Evolutionary conservation across 2,888 invertebrate species (phyloP).

Genomic region (Byasa hedistus): DNA sequence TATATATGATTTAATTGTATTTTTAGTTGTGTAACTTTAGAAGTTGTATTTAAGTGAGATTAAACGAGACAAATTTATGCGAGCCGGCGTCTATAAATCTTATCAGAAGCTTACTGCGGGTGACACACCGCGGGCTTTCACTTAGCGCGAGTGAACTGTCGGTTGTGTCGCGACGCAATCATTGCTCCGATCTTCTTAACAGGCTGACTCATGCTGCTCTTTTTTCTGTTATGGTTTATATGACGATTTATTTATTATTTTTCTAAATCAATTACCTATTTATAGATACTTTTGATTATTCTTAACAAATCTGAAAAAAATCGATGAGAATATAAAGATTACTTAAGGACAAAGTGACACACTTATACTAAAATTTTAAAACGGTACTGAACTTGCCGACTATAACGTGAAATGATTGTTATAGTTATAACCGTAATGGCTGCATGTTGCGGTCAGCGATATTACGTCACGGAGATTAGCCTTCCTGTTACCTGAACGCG

Average conservation of each 20-base stretch:
- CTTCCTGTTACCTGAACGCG: too few relatives aligned
- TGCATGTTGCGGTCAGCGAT: too few relatives aligned
- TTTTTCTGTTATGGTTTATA: background rate
- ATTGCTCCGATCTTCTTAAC: background rate
- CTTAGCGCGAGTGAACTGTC: conserved; percentile 8
- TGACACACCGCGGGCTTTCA: conserved; percentile 26
- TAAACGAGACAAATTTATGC: conserved; percentile 13
- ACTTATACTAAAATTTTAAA: too few relatives aligned
- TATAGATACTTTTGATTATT: too few relatives aligned
- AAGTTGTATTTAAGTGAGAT: background rate
- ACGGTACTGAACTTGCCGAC: too few relatives aligned
- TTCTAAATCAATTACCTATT: background rate
- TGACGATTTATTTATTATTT: background rate
- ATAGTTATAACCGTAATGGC: too few relatives aligned
- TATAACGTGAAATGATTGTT: too few relatives aligned
- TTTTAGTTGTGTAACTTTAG: background rate
- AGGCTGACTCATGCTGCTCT: conserved; percentile 1
- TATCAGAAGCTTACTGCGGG: conserved; percentile 16
- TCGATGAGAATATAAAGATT: too few relatives aligned
- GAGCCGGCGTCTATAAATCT: conserved; percentile 5
- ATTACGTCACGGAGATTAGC: too few relatives aligned
- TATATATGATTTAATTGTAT: background rate
- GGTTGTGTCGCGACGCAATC: conserved; percentile 3
- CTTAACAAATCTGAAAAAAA: too few relatives aligned
- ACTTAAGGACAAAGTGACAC: too few relatives aligned